phyloP scores from a whole-genome alignment of 2,113 vertebrate genomes.

The Donacobius atricapilla region DNA sequence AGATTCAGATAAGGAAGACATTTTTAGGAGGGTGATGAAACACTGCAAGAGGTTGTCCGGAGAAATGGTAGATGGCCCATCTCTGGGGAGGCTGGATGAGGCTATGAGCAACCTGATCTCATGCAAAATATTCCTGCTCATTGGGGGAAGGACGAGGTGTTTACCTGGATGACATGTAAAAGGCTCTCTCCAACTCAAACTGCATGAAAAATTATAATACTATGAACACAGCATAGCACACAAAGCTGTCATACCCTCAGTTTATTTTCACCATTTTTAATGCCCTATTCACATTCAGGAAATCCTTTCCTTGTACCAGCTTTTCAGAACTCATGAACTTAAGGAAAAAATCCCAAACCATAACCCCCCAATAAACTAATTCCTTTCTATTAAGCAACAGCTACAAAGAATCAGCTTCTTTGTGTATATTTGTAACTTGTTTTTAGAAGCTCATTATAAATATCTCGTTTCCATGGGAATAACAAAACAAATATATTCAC shows the following conservation, averaged over 20 bases:
- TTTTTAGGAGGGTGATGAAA: neutral
- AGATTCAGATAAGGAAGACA: neutral
- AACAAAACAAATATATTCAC: slow-evolving; percentile 22
- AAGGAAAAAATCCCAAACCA: neutral
- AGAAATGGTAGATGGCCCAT: neutral
- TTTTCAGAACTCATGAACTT: neutral
- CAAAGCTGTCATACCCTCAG: neutral
- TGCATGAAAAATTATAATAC: neutral
- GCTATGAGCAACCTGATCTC: neutral
- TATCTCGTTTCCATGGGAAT: slow-evolving; percentile 12
- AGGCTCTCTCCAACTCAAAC: neutral
- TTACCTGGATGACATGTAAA: neutral
- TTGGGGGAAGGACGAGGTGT: fast-evolving
- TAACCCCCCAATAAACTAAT: neutral
- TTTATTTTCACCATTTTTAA: neutral
- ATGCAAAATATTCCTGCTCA: neutral
- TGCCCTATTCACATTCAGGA: neutral
- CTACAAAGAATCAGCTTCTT: neutral
- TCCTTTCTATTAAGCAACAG: neutral
- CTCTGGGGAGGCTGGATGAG: neutral
- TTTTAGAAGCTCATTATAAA: slow-evolving; percentile 22
- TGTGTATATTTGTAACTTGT: neutral
- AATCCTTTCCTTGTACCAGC: neutral
- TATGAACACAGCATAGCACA: neutral
- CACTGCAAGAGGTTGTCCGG: neutral